Conservation (phyloP, 1,140 invertebrate species). For the Colletes gigas region DNA sequence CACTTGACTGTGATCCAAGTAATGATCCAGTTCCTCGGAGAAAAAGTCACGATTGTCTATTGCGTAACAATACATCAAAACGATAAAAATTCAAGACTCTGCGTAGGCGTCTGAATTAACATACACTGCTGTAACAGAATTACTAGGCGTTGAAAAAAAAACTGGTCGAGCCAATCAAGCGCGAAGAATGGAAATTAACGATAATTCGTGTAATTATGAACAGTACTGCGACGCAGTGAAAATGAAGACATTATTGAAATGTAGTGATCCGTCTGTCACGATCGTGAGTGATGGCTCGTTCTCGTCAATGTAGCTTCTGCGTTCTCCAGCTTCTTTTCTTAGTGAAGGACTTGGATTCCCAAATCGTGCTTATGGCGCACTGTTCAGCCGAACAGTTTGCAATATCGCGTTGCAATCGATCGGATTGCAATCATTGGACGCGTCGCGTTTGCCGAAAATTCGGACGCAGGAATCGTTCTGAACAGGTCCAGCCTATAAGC, state of each 20-base stretch:
- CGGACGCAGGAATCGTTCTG: not conserved
- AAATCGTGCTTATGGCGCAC: constrained; percentile 62
- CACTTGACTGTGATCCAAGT: too few species aligned
- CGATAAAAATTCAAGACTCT: too few species aligned
- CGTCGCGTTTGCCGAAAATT: not conserved
- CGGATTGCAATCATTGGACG: not conserved
- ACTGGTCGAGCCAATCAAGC: not conserved
- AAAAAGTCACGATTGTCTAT: too few species aligned
- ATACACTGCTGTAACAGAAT: not conserved
- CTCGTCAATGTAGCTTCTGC: constrained; percentile 44
- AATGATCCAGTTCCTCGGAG: too few species aligned
- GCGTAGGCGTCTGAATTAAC: not conserved
- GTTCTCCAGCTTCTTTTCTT: constrained; percentile 55
- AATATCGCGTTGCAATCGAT: constrained; percentile 25
- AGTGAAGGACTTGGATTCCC: constrained; percentile 56
- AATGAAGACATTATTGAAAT: not conserved
- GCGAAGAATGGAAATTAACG: not conserved
- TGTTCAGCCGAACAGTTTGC: constrained; percentile 45
- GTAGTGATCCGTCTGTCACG: not conserved
- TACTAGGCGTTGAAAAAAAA: not conserved
- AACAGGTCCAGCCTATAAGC: constrained; percentile 57
- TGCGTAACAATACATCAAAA: too few species aligned
- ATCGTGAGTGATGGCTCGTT: constrained; percentile 17
- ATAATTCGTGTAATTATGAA: not conserved
- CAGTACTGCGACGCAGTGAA: not conserved